These are phyloP conservation scores for Phrynocephalus vlangalii DNA, from an alignment of 2,797 vertebrate species.

Conservation along the genomic window DNA sequence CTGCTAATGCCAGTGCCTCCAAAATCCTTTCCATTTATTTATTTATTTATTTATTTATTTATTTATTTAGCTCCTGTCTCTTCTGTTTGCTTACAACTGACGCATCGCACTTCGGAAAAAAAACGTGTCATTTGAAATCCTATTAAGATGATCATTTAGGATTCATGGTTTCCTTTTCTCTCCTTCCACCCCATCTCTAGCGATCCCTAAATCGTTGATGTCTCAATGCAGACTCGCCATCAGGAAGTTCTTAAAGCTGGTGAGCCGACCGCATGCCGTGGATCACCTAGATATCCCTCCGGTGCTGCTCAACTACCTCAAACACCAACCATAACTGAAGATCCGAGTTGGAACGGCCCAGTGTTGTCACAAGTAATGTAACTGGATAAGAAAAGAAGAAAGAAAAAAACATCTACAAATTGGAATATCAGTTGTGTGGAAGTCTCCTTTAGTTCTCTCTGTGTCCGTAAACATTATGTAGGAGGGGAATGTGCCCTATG, in stretches of 20 bases:
- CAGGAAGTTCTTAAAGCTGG: conserved; percentile 79
- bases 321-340: conserved; percentile 71
- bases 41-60: background rate
- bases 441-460: background rate
- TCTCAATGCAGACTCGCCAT: conserved; percentile 87
- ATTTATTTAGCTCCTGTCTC: background rate
- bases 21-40: too few relatives aligned
- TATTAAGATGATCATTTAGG: background rate
- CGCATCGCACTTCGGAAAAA: background rate
- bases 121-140: background rate
- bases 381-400: background rate
- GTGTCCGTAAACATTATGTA: background rate
- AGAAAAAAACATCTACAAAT: background rate
- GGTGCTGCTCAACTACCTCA: conserved; percentile 84
- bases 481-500: too few relatives aligned
- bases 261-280: conserved; percentile 72
- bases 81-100: background rate
- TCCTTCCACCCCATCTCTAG: conserved; percentile 66
- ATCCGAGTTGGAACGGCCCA: background rate
- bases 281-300: conserved; percentile 84
- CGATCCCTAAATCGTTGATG: conserved; percentile 85
- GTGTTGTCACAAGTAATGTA: conserved; percentile 1
- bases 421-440: accelerated
- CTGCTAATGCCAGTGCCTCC: too few relatives aligned
- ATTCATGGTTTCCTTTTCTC: background rate